Evolutionary conservation across 2,797 vertebrate genomes (phyloP), one percentile per base, ranked within the genome.

Genomic region (Amniataba percoides): DNA sequence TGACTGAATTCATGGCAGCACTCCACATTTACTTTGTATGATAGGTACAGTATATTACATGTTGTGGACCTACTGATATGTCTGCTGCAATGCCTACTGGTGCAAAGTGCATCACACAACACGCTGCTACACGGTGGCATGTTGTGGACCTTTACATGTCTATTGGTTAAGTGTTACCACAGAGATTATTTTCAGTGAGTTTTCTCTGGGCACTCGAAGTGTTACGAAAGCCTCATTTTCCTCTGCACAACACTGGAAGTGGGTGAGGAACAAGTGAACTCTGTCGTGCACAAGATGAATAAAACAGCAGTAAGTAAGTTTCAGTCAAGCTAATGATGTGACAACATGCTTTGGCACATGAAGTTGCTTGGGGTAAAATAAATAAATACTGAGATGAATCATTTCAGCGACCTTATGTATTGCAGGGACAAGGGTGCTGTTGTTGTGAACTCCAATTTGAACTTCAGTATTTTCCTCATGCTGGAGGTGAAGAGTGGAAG

Each of bases 21-120:
- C 48, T 64, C 36, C 49, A 10, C 43, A 53, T 62, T 83, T 42
- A 61, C 31, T 68, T 72, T 34, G 21, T 72, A 36, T 77, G 49
- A 43, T 18, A 57, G 15, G 64, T 34, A 27, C 62, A 46, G 64
- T 34, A 27, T 66, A 46, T 39, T 7, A 53, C 21, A 60, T 49
- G 40, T 10, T 46, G 48, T 27, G 53, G 15, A 31, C 25, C 45
- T 59, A 46, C 53, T 68, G 36, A 79, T 66, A 56, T 3, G 42
- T 25, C n/a, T 60, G 51, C 36, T 1, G 23, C 2, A 0, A 56
- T 56, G 49, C 45, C 23, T 65, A 18, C 43, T 51, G 57, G 18
- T 72, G 46, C 53, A 77, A 40, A 34, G 23, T 27, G 48, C 57
- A 46, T 53, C 57, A 39, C 34, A 53, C 25, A 36, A 72, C 42